These are phyloP conservation scores for Thunnus albacares DNA, from an alignment of 2,797 vertebrate species.

Conservation along the genomic window DNA sequence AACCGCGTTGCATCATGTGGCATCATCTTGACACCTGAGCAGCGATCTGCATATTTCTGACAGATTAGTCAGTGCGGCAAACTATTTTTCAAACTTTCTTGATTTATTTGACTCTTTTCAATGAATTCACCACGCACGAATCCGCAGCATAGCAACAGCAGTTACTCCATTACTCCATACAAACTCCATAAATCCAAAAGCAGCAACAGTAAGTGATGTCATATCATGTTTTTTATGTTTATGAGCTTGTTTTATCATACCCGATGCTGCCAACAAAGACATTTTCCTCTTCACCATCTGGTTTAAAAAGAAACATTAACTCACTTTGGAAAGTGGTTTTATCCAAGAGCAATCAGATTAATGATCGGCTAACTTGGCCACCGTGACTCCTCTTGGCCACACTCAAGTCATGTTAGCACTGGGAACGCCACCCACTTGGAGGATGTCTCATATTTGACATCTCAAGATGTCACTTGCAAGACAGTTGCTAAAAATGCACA, in stretches of 20 bases:
- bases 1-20: slow-evolving; percentile 48
- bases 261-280: neutral
- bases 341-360: neutral
- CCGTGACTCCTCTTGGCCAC: too few species aligned
- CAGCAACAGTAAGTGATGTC: neutral
- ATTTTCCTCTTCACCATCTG: neutral
- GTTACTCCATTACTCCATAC: neutral
- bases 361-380: neutral
- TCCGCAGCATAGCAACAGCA: neutral
- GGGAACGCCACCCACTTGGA: too few species aligned
- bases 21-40: slow-evolving; percentile 50
- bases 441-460: too few species aligned
- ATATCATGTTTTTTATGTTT: neutral
- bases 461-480: too few species aligned
- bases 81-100: neutral
- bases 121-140: neutral
- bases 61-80: neutral
- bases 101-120: neutral
- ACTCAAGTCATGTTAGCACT: neutral
- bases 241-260: neutral
- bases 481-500: too few species aligned
- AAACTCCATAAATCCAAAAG: neutral
- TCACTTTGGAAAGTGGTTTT: neutral
- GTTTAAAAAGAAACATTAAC: neutral
- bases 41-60: slow-evolving; percentile 34